Base-by-base conservation (phyloP, 2,888 invertebrate species). In the Pterostichus madidus region DNA sequence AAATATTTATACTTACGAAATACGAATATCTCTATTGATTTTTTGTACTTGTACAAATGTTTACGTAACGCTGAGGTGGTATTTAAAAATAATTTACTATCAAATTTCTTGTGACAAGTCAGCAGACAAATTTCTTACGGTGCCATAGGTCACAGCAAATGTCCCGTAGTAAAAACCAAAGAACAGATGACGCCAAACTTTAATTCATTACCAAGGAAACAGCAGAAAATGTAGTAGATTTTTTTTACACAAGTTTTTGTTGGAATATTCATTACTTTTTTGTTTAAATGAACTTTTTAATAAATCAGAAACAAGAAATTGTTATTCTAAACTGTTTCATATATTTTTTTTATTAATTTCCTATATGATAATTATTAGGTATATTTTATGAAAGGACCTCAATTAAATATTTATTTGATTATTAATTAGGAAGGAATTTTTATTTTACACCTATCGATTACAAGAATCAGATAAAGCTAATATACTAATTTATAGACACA, bases 1-100 rank as follows among this genome's bases (percentile, higher is more conserved):
- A 24, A 17, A 44, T 71, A 71, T 71, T 13, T 39, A 15, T 10
- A 71, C 44, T 71, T 71, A 71, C 68, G 68, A 71, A 71, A 71
- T 56, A 56, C 11, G 46, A 39, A 71, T 39, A 71, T 44, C 17
- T 44, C 31, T 71, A 39, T 15, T 10, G 44, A 44, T 44, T 71
- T 71, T 71, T 44, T 39, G 13, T 15, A 64, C 4, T 24, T 17
- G 17, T 39, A 71, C 11, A 52, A 24, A 31, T 31, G 52, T 75
- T 75, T 75, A 75, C 75, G 52, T 13, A 75, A 75, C 39, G 1
- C 39, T 75, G 7, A 44, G 10, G n/a, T 71, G 71, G 52, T 75
- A 75, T 75, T 75, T 75, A 52, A 75, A 75, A 71, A 75, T 75
- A 17, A 46, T 73, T 73, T 73, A 73, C 46, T 73, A 46, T 49